These are phyloP conservation scores for Pyralis farinalis DNA, from an alignment of 2,888 invertebrate species.

Conservation along the genomic window DNA sequence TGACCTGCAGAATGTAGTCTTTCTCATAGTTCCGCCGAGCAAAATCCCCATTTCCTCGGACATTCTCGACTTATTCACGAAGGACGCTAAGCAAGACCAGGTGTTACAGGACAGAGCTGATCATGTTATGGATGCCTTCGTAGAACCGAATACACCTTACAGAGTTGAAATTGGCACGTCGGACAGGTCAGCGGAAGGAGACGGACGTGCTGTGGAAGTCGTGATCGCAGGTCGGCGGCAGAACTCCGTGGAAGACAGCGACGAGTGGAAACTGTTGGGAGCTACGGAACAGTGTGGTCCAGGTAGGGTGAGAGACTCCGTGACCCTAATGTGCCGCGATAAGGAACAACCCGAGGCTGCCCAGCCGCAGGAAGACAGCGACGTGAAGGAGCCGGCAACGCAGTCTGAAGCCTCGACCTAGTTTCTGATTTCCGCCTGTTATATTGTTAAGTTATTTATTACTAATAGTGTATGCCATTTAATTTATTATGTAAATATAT, in stretches of 20 bases:
- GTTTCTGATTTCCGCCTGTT: slow-evolving; percentile 42
- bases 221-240: slow-evolving; percentile 57
- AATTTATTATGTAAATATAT: slow-evolving; percentile 34
- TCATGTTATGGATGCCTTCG: slow-evolving; percentile 72
- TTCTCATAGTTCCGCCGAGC: slow-evolving; percentile 83
- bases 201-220: slow-evolving; percentile 53
- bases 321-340: slow-evolving; percentile 80
- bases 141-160: slow-evolving; percentile 86
- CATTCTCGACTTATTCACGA: slow-evolving; percentile 32
- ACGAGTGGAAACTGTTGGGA: slow-evolving; percentile 82
- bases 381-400: slow-evolving; percentile 13
- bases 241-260: slow-evolving; percentile 36
- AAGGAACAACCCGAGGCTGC: slow-evolving; percentile 11
- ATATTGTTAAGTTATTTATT: slow-evolving; percentile 42
- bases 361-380: slow-evolving; percentile 13
- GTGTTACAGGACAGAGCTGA: slow-evolving; percentile 62
- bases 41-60: slow-evolving; percentile 36
- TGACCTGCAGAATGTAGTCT: slow-evolving; percentile 87
- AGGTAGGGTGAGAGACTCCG: slow-evolving; percentile 84
- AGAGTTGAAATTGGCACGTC: slow-evolving; percentile 82
- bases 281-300: slow-evolving; percentile 89
- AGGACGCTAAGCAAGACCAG: slow-evolving; percentile 29
- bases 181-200: slow-evolving; percentile 40
- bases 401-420: slow-evolving; percentile 37
- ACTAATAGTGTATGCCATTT: slow-evolving; percentile 22